Evolutionary conservation across 2,113 vertebrate genomes (phyloP), one percentile per base, ranked within the genome.

Genomic region (Smithornis capensis): DNA sequence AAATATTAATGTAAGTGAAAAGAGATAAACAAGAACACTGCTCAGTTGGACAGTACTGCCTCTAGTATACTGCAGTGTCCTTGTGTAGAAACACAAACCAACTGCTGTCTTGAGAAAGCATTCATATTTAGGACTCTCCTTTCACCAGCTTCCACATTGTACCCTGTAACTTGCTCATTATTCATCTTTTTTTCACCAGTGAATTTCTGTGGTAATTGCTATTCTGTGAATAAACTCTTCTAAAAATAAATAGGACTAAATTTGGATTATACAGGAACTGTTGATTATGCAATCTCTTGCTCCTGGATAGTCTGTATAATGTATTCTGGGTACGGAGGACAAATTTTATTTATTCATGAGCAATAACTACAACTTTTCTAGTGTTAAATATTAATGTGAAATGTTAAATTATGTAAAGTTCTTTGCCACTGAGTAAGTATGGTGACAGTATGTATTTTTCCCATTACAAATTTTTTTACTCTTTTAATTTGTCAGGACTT

Each of bases 191-290:
- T 78, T 62, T 52, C 8, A 47, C 35, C 28, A 37, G 27, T 88
- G 42, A 50, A 70, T 88, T 88, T 80, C n/a, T 78, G 12, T 49
- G 44, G 8, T 68, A 71, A 53, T 70, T 60, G 17, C 62, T 87
- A 25, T 78, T 94, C 55, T 76, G 44, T 68, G 65, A 84, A 71
- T 82, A 49, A 93, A 68, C 28, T 52, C 15, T 29, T 56, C 73
- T 50, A 75, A 94, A 96, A 89, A 87, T 89, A 80, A 85, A 38
- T 19, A 81, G 47, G 73, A 60, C 52, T 92, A 82, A 87, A 82
- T 91, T 87, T 90, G 57, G 60, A 42, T 89, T 57, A 29, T 79
- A 40, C 19, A 78, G 64, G 53, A 94, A 60, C 74, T 82, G 69
- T 68, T 84, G 77, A 89, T 92, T 83, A 83, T 87, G 56, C 77